Percentiles rank a stretch among this genome's conserved stretches.
phyloP scores from a whole-genome alignment of 2,797 vertebrate genomes.

The Hafferia zeledoni region DNA sequence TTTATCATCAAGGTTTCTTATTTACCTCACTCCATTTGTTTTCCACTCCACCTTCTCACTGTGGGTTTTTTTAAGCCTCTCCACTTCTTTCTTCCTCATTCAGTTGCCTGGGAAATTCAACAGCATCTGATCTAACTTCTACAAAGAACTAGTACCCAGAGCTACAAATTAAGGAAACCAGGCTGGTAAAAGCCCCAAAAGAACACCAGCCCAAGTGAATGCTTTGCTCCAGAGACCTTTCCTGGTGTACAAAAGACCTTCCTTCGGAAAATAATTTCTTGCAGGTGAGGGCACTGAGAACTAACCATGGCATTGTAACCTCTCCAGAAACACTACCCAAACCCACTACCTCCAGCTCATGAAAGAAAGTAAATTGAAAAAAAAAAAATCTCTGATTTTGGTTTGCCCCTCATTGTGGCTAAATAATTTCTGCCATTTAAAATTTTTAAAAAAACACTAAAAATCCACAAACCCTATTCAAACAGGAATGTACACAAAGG shows the following conservation, averaged over 20 bases:
- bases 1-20: not conserved
- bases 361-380: not conserved
- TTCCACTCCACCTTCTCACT: not conserved
- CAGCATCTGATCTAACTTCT: not conserved
- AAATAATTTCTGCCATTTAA: not conserved
- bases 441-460: not conserved
- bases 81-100: not conserved
- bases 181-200: not conserved
- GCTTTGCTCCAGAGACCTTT: not conserved
- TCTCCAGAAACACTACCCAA: not conserved
- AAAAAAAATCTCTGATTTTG: not conserved
- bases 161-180: not conserved
- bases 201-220: not conserved
- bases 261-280: not conserved
- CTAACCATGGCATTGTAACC: not conserved
- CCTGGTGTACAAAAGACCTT: not conserved
- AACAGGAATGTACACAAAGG: not conserved
- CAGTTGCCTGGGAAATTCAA: not conserved
- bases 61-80: not conserved
- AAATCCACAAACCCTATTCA: not conserved
- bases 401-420: not conserved
- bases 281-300: not conserved
- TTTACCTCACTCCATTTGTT: not conserved
- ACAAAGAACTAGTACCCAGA: not conserved
- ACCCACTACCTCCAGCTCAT: not conserved